These are phyloP conservation scores for Andrena camellia DNA, from an alignment of 2,888 invertebrate species.

Conservation along the genomic window DNA sequence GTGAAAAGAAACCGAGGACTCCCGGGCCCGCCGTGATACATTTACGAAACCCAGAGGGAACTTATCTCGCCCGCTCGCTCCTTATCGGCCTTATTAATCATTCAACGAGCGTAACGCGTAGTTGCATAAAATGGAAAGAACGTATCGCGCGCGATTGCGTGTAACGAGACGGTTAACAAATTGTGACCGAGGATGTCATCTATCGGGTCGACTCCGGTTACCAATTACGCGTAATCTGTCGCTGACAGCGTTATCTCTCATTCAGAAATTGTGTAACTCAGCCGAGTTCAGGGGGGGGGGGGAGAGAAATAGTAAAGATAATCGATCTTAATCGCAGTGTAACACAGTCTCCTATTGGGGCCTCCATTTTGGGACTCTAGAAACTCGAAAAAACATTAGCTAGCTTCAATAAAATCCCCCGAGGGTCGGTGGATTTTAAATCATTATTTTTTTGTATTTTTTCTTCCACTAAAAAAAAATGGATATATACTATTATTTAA, in stretches of 20 bases:
- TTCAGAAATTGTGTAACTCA: constrained; percentile 23
- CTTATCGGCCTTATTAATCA: constrained; percentile 60
- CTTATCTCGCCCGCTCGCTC: constrained; percentile 28
- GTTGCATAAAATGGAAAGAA: constrained; percentile 54
- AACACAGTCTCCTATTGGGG: neutral
- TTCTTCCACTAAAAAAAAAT: too few species aligned
- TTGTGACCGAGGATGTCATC: constrained; percentile 50
- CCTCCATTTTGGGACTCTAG: too few species aligned
- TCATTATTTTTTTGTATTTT: too few species aligned
- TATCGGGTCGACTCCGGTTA: constrained; percentile 52
- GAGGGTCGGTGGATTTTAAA: too few species aligned
- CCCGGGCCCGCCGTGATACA: neutral
- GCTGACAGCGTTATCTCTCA: constrained; percentile 20
- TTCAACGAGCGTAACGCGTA: constrained; percentile 51
- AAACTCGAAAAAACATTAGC: too few species aligned
- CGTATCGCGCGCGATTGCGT: constrained; percentile 40
- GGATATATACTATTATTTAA: too few species aligned
- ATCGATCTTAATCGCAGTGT: neutral
- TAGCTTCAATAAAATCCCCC: too few species aligned
- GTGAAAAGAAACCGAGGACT: constrained; percentile 1
- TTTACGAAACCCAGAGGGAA: constrained; percentile 39
- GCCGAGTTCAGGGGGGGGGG: neutral
- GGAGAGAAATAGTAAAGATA: neutral
- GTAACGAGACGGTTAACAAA: constrained; percentile 60
- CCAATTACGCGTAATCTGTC: constrained; percentile 50